phyloP scores from a whole-genome alignment of 2,797 vertebrate species.

The Margarornis squamiger region DNA sequence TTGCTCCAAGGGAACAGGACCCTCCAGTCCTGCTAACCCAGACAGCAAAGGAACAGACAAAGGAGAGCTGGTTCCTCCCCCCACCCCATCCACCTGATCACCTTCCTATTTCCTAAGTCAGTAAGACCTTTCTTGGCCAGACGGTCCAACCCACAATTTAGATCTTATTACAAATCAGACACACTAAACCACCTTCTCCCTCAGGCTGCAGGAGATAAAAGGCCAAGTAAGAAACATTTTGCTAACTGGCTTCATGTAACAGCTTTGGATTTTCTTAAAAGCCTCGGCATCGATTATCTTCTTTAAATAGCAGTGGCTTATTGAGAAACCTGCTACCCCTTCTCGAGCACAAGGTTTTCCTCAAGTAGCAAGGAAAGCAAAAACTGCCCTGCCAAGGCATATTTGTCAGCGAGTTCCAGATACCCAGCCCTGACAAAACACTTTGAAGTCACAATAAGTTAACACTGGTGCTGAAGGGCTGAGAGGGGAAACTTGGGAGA shows the following conservation, averaged over 20 bases:
- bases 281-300: constrained; percentile 21
- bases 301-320: constrained; percentile 51
- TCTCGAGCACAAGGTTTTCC: background rate
- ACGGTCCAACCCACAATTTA: constrained; percentile 16
- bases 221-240: background rate
- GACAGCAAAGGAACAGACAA: background rate
- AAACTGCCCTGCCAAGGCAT: background rate
- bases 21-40: background rate
- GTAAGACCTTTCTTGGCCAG: constrained; percentile 51
- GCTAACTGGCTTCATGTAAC: constrained; percentile 13
- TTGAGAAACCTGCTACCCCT: background rate
- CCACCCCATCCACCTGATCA: constrained; percentile 40
- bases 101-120: constrained; percentile 24
- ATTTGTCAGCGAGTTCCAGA: background rate
- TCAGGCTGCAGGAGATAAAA: constrained; percentile 40
- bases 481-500: background rate
- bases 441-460: background rate
- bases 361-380: background rate
- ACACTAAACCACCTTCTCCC: constrained; percentile 13
- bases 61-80: constrained; percentile 1
- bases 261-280: constrained; percentile 46
- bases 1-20: constrained; percentile 40
- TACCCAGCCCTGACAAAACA: background rate
- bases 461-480: background rate
- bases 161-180: constrained; percentile 47